Base-by-base conservation (phyloP, 2,888 invertebrate species). In the Drosophila anomelani region DNA sequence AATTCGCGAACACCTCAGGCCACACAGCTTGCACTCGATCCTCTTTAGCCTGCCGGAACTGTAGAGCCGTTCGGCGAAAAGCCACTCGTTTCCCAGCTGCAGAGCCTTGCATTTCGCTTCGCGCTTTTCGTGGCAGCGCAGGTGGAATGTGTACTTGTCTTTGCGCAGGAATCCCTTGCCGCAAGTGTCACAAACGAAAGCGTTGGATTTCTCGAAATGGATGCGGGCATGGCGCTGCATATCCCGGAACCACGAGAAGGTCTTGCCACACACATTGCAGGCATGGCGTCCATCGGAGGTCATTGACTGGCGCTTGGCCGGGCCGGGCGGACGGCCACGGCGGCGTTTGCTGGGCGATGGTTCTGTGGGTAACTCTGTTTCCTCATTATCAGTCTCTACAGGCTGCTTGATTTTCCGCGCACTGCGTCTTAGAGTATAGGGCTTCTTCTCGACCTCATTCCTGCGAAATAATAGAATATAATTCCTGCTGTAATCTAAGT, bases 11-110 rank as follows among this genome's bases (percentile, higher is more conserved):
- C 87, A 91, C 29, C 67, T 77, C 12, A 82, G 44, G 7, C 74
- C 79, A 64, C 93, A 93, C 12, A 93, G 73, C 76, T 91, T 92
- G 69, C 93, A 93, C 55, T 91, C 80, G 0, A 91, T 79, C 8
- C 80, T 78, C 47, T 81, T 86, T 17, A 88, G 79, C 5, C 71
- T 78, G 1, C 79, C 76, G 0, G 86, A 81, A 4, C 85, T 79
- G 57, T 90, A 92, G 1, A 92, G 79, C 6, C 87, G 85, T 53
- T 91, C 85, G 0, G 89, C 90, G 32, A 88, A 91, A n/a, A 78
- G 73, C 90, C 88, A 89, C 47, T 86, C 90, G 13, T 67, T 70
- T 29, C 79, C 79, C 8, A 74, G 51, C 32, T 76, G 54, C 5
- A 73, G 32, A 4, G 71, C 62, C 39, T 72, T 55, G 10, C 12